phyloP scores from a whole-genome alignment of 2,797 vertebrate genomes.

The Linurgus olivaceus region DNA sequence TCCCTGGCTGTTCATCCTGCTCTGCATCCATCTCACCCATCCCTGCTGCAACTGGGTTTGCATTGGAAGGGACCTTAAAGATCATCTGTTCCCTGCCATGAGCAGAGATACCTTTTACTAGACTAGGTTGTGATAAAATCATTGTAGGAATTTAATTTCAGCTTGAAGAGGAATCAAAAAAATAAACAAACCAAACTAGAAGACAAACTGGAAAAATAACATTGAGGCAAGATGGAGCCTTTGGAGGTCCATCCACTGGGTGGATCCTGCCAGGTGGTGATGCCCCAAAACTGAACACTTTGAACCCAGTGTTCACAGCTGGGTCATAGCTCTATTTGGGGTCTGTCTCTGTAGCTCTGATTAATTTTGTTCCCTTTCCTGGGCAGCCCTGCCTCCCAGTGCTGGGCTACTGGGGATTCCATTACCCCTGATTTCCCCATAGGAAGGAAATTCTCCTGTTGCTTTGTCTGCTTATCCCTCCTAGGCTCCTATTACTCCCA shows the following conservation, averaged over 20 bases:
- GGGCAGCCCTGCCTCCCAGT: accelerated
- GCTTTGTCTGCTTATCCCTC: not conserved
- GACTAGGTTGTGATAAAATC: not conserved
- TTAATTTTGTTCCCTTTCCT: not conserved
- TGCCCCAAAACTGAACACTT: not conserved
- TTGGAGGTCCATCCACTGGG: not conserved
- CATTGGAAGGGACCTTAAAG: not conserved
- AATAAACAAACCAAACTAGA: not conserved
- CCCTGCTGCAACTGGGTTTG: not conserved
- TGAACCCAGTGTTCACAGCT: accelerated
- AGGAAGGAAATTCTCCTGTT: not conserved
- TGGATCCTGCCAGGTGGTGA: not conserved
- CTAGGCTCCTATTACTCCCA: not conserved
- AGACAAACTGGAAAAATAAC: not conserved
- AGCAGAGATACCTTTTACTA: not conserved
- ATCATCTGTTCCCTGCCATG: not conserved
- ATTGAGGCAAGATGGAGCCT: not conserved
- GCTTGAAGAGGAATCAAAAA: not conserved
- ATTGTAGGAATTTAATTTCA: not conserved
- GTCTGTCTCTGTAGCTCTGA: not conserved
- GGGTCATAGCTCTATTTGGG: not conserved
- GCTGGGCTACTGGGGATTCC: not conserved
- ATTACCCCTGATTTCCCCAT: not conserved
- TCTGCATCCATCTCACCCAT: not conserved
- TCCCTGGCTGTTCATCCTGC: not conserved